phyloP scores from a whole-genome alignment of 2,113 vertebrate genomes.

The Zingel zingel region DNA sequence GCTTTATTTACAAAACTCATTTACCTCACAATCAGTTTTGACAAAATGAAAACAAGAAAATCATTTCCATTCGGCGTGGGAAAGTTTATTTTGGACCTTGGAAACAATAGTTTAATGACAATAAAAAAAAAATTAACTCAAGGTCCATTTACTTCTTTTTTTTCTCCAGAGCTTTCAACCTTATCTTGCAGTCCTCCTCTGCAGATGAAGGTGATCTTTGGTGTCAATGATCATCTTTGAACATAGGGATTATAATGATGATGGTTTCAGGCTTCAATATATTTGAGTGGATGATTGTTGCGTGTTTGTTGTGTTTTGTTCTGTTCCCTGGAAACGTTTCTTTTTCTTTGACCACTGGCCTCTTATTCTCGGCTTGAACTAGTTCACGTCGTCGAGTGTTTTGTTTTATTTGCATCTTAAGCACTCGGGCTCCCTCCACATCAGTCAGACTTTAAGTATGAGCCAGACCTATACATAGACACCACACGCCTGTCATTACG shows the following conservation, averaged over 20 bases:
- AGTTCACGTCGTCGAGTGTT: constrained; percentile 9
- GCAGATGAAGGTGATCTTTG: not conserved
- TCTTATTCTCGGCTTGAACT: not conserved
- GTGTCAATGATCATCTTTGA: not conserved
- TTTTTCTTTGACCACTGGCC: constrained; percentile 29
- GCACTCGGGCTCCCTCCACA: constrained; percentile 19
- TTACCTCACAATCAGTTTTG: not conserved
- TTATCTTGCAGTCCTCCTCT: not conserved
- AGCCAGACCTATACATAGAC: constrained; percentile 54
- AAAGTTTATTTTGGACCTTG: no score
- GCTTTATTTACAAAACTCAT: not conserved
- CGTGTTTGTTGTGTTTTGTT: constrained; percentile 34
- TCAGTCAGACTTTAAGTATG: constrained; percentile 32
- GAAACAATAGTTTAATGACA: no score
- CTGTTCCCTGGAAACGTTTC: constrained; percentile 31
- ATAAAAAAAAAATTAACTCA: not conserved
- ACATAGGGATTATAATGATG: not conserved
- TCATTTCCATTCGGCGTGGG: no score
- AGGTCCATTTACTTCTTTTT: not conserved
- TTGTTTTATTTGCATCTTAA: constrained; percentile 58
- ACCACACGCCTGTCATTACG: constrained; percentile 61
- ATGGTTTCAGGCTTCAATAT: constrained; percentile 44
- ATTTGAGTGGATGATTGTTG: constrained; percentile 58
- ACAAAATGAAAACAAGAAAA: not conserved
- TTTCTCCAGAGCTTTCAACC: not conserved